phyloP scores from a whole-genome alignment of 2,113 vertebrate genomes.

The Picathartes gymnocephalus region DNA sequence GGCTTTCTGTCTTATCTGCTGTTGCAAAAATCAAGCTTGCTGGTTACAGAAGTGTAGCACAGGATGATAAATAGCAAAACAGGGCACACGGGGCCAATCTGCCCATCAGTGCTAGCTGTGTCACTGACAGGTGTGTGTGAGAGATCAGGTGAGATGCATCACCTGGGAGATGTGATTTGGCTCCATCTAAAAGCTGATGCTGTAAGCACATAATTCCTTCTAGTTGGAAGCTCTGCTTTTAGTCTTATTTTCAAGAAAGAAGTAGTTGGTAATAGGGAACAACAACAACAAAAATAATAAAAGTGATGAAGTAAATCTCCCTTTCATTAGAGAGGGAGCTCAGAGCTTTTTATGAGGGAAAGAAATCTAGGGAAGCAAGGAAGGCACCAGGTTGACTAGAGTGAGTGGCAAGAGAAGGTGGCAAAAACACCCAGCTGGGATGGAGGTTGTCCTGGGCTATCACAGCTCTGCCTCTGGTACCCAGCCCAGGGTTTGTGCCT shows the following conservation, averaged over 20 bases:
- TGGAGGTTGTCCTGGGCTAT: background rate
- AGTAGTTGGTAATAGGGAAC: background rate
- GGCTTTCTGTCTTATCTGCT: background rate
- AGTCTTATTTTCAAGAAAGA: background rate
- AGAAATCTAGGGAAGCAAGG: background rate
- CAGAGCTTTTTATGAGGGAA: background rate
- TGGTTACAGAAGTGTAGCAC: background rate
- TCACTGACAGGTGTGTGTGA: background rate
- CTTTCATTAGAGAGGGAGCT: background rate
- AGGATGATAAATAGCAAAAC: background rate
- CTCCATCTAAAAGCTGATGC: background rate
- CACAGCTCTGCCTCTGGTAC: background rate
- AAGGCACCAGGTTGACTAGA: background rate
- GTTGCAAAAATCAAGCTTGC: background rate
- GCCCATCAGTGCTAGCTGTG: background rate
- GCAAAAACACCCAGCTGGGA: background rate
- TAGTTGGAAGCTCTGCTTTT: background rate
- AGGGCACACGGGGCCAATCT: background rate
- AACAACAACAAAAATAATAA: too few species aligned
- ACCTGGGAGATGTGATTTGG: background rate
- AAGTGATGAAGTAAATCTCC: background rate
- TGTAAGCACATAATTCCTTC: accelerated
- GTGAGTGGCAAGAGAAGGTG: background rate
- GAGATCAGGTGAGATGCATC: background rate
- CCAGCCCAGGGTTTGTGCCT: background rate